phyloP scores from a whole-genome alignment of 2,797 vertebrate genomes.

The Luscinia luscinia region DNA sequence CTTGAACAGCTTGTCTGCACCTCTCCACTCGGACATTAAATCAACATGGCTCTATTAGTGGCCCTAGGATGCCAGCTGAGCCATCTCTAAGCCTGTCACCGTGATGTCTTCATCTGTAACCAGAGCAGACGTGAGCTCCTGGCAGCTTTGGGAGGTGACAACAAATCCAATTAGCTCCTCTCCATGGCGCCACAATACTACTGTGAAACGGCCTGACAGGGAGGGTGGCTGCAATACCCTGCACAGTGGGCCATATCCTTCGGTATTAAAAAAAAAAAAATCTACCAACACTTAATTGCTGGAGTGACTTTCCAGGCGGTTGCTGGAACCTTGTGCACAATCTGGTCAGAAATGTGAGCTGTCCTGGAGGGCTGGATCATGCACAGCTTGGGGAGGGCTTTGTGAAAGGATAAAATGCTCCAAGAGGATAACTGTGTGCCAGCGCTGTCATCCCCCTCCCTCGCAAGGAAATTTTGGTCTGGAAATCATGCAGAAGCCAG shows the following conservation, averaged over 20 bases:
- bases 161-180: constrained; percentile 99
- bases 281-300: constrained; percentile 69
- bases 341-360: constrained; percentile 66
- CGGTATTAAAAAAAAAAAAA: constrained; percentile 19
- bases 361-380: constrained; percentile 43
- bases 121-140: constrained; percentile 95
- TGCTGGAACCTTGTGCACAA: constrained; percentile 68
- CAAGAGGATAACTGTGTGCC: constrained; percentile 14
- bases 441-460: not conserved
- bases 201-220: constrained; percentile 83
- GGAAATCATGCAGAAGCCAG: constrained; percentile 22
- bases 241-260: constrained; percentile 78
- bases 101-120: constrained; percentile 99
- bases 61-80: constrained; percentile 97
- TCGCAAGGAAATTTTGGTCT: not conserved
- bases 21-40: constrained; percentile 89
- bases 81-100: constrained; percentile 95
- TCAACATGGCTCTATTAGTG: constrained; percentile 95
- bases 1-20: constrained; percentile 93
- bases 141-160: constrained; percentile 98
- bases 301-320: constrained; percentile 68
- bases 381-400: constrained; percentile 40
- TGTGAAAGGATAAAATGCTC: constrained; percentile 22
- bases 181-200: constrained; percentile 86
- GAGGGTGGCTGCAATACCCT: constrained; percentile 79